Conservation (phyloP, 2,113 vertebrate genomes). For the Clupea harengus region DNA sequence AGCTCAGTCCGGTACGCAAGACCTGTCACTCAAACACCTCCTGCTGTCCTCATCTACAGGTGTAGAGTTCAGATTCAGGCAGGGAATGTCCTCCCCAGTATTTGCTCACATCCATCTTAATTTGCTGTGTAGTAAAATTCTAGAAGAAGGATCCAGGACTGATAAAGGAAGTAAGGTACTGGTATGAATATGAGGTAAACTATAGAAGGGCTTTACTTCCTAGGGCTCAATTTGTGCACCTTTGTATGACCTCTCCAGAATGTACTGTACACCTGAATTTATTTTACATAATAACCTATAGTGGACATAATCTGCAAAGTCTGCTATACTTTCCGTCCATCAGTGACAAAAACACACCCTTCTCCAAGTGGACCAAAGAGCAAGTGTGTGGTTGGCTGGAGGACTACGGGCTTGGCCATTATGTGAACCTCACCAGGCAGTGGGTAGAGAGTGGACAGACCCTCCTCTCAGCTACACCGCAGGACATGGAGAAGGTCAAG, state of each 20-base stretch:
- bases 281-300: neutral
- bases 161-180: neutral
- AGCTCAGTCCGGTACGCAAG: conserved; percentile 60
- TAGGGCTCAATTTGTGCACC: neutral
- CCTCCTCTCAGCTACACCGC: conserved; percentile 85
- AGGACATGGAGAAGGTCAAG: conserved; percentile 93
- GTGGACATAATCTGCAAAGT: neutral
- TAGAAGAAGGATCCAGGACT: neutral
- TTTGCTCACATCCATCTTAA: neutral
- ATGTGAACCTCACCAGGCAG: conserved; percentile 89
- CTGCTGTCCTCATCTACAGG: neutral
- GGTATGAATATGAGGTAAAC: neutral
- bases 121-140: neutral
- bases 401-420: conserved; percentile 90
- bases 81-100: neutral
- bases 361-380: conserved; percentile 91
- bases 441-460: conserved; percentile 93
- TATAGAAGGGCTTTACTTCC: neutral
- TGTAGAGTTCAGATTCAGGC: neutral
- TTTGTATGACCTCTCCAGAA: neutral
- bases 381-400: conserved; percentile 94
- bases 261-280: neutral
- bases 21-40: neutral
- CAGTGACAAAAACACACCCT: conserved; percentile 80
- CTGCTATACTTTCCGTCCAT: neutral